Evolutionary conservation across 92 coral and sea anemone species (phyloP).

Genomic region (Heliopora coerulea): DNA sequence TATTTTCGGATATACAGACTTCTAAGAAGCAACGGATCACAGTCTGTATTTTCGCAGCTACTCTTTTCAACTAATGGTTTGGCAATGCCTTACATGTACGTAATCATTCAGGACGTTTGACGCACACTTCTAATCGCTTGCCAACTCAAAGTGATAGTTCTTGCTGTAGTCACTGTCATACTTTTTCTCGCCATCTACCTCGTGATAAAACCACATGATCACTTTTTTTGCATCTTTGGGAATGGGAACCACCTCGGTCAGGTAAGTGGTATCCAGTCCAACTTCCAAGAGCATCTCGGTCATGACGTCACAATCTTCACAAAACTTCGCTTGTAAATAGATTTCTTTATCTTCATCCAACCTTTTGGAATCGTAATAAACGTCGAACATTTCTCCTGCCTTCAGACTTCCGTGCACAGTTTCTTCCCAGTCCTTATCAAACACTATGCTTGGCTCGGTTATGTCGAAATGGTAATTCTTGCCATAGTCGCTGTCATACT

Average conservation of each 20-base stretch:
- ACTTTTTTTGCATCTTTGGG: constrained; percentile 8
- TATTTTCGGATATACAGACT: too few species aligned
- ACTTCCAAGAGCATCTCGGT: background rate
- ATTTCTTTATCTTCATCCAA: background rate
- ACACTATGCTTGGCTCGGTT: background rate
- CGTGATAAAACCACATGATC: constrained; percentile 21
- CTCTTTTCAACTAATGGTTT: too few species aligned
- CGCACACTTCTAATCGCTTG: too few species aligned
- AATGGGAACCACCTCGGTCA: background rate
- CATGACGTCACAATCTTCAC: background rate
- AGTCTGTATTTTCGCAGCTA: too few species aligned
- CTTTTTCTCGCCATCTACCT: background rate
- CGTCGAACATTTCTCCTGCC: constrained; percentile 3
- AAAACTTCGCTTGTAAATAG: background rate
- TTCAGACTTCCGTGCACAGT: background rate
- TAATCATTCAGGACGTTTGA: too few species aligned
- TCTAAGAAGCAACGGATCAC: too few species aligned
- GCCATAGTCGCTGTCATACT: constrained; percentile 29
- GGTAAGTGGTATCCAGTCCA: too few species aligned
- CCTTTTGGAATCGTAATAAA: background rate
- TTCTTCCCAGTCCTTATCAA: background rate
- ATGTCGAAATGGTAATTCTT: background rate
- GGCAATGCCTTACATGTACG: too few species aligned
- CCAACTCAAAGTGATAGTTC: constrained; percentile 11
- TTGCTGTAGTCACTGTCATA: constrained; percentile 16